Evolutionary conservation across 2,888 invertebrate genomes (phyloP), one percentile per base, ranked within the genome.

Genomic region (Drosophila nigricruria): DNA sequence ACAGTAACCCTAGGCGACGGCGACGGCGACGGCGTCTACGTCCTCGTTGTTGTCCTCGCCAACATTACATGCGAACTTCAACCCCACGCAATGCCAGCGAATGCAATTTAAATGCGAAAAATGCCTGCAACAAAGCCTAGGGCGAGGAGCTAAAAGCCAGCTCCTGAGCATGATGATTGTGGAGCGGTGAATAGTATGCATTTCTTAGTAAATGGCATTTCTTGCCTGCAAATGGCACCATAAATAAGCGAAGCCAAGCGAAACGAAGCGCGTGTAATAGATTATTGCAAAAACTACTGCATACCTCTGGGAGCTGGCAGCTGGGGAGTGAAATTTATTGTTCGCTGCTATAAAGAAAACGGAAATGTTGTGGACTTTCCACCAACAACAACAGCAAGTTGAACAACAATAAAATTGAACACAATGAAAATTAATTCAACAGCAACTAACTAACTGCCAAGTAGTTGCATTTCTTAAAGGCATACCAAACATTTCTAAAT

Each of bases 41-140:
- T 64, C 69, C 62, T 61, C 66, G 63, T 12, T 66, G 42, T 49
- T 59, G 74, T 78, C 67, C 67, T 80, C 62, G 81, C 43, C 70
- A 53, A 64, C 63, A 73, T 78, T 79, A 78, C 64, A 81, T 70
- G 66, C 74, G 58, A 78, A 74, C 74, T 70, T 77, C 75, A 69
- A 73, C 69, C 89, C 89, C 87, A 87, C 89, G 84, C 88, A 74
- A 61, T 71, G 68, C 66, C 68, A 67, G 63, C 68, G 71, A 83
- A 81, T 88, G 89, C 87, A 88, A 87, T 83, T 83, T 88, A 88
- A 83, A 83, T 83, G 79, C 84, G 66, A 70, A 64, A 78, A 83
- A 83, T 87, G 75, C 87, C 72, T 76, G 60, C 60, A 52, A 47
- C 69, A 49, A 69, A 60, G 62, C 79, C 62, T 66, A 58, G 59